A percentile compares a stretch with the other conserved stretches of the same genome.
Evolutionary conservation across 1,140 invertebrate genomes (phyloP).

Genomic region (Sarcophaga bullata): DNA sequence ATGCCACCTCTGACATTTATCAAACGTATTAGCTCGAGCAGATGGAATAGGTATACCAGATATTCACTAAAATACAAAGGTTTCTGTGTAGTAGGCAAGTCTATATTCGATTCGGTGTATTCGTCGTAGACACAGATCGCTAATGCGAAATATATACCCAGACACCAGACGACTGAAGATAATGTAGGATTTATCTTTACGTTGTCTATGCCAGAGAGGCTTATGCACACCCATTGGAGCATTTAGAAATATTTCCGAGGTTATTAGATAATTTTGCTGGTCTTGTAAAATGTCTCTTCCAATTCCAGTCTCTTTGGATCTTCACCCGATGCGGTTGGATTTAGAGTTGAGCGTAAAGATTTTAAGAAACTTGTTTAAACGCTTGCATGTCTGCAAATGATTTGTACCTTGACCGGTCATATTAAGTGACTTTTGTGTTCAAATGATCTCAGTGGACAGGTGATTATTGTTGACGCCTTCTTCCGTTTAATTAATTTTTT

Average conservation of each 20-base stretch:
- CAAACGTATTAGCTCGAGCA: background rate
- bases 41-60: constrained; percentile 38
- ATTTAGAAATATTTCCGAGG: constrained; percentile 36
- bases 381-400: background rate
- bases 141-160: constrained; percentile 22
- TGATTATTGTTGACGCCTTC: background rate
- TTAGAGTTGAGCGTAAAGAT: background rate
- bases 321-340: background rate
- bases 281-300: constrained; percentile 24
- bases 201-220: background rate
- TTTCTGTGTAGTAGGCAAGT: constrained; percentile 42
- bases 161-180: constrained; percentile 40
- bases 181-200: background rate
- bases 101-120: constrained; percentile 33
- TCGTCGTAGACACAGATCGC: constrained; percentile 31
- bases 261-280: constrained; percentile 27
- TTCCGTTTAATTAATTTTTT: constrained; percentile 21
- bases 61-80: constrained; percentile 45
- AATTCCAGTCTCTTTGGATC: background rate
- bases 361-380: background rate
- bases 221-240: constrained; percentile 42
- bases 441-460: too few relatives aligned
- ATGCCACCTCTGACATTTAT: constrained; percentile 1
- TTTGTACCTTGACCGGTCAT: too few relatives aligned
- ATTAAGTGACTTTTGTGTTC: too few relatives aligned